Evolutionary conservation across 2,113 vertebrate species (phyloP).

Genomic region (Pseudopodoces humilis): DNA sequence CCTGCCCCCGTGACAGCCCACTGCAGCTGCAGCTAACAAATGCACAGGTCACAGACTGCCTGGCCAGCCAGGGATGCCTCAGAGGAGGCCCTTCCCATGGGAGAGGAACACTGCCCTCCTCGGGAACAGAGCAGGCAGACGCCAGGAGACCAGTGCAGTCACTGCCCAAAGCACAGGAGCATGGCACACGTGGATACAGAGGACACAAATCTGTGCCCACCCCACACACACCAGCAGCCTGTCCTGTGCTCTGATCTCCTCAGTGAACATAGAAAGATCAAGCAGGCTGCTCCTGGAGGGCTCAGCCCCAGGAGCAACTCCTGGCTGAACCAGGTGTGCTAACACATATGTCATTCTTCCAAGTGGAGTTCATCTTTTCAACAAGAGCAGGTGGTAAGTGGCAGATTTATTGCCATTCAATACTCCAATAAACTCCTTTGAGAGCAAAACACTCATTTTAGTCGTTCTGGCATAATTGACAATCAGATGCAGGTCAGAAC

Average conservation of each 20-base stretch:
- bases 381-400: not conserved
- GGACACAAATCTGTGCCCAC: rapidly evolving
- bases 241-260: not conserved
- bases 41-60: not conserved
- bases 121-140: not conserved
- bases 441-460: not conserved
- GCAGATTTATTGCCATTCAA: not conserved
- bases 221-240: rapidly evolving
- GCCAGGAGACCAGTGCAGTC: not conserved
- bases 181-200: rapidly evolving
- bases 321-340: not conserved
- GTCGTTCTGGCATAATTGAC: not conserved
- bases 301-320: not conserved
- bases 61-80: not conserved
- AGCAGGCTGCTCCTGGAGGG: not conserved
- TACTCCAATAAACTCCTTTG: not conserved
- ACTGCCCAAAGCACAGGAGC: not conserved
- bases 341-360: not conserved
- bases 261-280: rapidly evolving
- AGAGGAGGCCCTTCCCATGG: too few relatives aligned
- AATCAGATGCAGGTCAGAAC: not conserved
- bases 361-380: not conserved
- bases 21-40: not conserved
- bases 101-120: not conserved
- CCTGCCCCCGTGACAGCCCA: not conserved